Percentiles rank a stretch among this genome's conserved stretches.
These are phyloP conservation scores for Leptodactylus fuscus DNA, from an alignment of 2,113 vertebrate genomes.

Conservation along the genomic window DNA sequence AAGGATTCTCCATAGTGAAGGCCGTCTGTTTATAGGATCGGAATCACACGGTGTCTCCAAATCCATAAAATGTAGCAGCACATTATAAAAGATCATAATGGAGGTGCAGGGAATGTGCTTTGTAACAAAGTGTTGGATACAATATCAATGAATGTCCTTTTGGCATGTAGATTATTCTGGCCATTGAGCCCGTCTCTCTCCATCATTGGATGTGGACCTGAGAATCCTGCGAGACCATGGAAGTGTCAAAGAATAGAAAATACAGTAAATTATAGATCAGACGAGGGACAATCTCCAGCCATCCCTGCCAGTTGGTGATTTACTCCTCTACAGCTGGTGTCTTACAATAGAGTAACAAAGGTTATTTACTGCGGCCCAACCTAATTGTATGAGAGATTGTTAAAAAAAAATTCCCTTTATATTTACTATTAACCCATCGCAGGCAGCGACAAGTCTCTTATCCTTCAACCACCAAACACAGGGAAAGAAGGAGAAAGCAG, in stretches of 20 bases:
- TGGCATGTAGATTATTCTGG: not conserved
- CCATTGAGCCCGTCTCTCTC: not conserved
- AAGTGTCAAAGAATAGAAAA: constrained; percentile 22
- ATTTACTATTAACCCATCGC: no score
- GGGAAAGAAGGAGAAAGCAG: not conserved
- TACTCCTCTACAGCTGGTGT: not conserved
- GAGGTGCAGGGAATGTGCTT: no score
- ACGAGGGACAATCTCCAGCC: not conserved
- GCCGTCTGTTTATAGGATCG: no score
- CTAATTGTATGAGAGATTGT: not conserved
- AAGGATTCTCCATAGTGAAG: no score
- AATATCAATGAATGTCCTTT: no score
- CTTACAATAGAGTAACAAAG: not conserved
- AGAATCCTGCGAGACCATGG: not conserved
- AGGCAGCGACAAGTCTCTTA: not conserved
- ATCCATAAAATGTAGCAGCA: no score
- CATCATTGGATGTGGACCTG: not conserved
- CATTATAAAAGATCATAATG: no score
- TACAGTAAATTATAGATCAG: constrained; percentile 35
- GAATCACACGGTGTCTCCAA: no score
- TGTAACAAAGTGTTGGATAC: no score
- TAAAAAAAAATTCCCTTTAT: not conserved
- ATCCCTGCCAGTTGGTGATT: not conserved
- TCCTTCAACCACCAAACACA: not conserved
- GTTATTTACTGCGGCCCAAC: not conserved